These are phyloP conservation scores for Anolis apletophallus DNA, from an alignment of 2,797 vertebrate species.

Conservation along the genomic window DNA sequence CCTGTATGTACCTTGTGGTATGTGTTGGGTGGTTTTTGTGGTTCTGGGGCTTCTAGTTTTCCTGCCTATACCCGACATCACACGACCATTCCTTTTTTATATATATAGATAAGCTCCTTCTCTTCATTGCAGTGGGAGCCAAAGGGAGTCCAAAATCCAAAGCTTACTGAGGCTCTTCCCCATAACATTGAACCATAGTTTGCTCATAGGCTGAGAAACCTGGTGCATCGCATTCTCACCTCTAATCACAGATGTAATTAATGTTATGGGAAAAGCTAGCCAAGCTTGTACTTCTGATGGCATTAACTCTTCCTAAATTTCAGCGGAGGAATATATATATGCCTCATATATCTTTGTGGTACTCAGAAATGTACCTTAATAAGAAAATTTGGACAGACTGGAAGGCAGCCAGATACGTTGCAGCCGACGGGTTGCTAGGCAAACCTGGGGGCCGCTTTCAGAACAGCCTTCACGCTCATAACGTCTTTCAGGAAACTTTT, in stretches of 20 bases:
- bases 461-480: neutral
- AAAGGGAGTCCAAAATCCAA: neutral
- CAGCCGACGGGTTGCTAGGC: neutral
- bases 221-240: neutral
- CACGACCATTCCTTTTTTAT: no score
- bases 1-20: no score
- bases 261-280: neutral
- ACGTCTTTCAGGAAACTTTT: neutral
- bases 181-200: neutral
- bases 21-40: no score
- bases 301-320: neutral
- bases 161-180: neutral
- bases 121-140: neutral
- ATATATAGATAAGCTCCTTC: neutral
- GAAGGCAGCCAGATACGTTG: slow-evolving; percentile 3
- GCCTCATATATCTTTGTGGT: neutral
- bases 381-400: neutral
- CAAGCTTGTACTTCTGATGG: slow-evolving; percentile 2
- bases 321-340: slow-evolving; percentile 19
- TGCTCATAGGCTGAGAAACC: neutral
- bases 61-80: no score
- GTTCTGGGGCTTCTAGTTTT: no score
- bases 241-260: neutral
- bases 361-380: neutral
- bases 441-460: slow-evolving; percentile 16